These are phyloP conservation scores for Mamestra brassicae DNA, from an alignment of 2,888 invertebrate species.

Conservation along the genomic window DNA sequence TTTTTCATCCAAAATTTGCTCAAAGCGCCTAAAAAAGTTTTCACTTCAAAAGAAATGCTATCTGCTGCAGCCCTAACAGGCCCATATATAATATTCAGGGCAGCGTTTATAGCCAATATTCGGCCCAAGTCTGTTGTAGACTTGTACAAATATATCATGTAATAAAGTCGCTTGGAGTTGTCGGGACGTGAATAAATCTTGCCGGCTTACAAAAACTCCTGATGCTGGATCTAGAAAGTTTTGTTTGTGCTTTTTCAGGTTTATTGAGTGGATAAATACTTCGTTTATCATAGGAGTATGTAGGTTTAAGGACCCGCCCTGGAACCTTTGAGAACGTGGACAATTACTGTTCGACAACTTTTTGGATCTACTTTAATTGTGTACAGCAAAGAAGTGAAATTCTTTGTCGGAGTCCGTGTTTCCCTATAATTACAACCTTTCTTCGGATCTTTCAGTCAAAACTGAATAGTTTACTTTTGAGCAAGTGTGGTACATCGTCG, in stretches of 20 bases:
- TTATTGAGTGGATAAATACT: slow-evolving; percentile 19
- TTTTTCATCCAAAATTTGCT: no score
- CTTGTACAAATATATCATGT: slow-evolving; percentile 45
- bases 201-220: slow-evolving; percentile 22
- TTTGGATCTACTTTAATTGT: no score
- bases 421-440: no score
- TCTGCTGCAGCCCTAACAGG: not conserved
- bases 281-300: not conserved
- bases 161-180: slow-evolving; percentile 36
- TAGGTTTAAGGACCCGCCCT: not conserved
- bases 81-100: slow-evolving; percentile 9
- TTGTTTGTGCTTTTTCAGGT: slow-evolving; percentile 32
- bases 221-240: slow-evolving; percentile 20
- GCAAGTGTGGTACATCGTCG: no score
- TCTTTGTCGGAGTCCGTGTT: no score
- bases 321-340: not conserved
- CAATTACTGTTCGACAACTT: not conserved
- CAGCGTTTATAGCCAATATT: slow-evolving; percentile 18
- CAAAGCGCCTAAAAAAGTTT: no score
- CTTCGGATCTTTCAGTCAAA: no score
- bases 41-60: not conserved
- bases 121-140: slow-evolving; percentile 30
- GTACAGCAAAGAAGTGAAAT: no score
- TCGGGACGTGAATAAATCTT: slow-evolving; percentile 33
- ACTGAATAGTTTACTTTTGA: no score